Evolutionary conservation across 2,113 vertebrate species (phyloP).

Genomic region (Caranx ignobilis): DNA sequence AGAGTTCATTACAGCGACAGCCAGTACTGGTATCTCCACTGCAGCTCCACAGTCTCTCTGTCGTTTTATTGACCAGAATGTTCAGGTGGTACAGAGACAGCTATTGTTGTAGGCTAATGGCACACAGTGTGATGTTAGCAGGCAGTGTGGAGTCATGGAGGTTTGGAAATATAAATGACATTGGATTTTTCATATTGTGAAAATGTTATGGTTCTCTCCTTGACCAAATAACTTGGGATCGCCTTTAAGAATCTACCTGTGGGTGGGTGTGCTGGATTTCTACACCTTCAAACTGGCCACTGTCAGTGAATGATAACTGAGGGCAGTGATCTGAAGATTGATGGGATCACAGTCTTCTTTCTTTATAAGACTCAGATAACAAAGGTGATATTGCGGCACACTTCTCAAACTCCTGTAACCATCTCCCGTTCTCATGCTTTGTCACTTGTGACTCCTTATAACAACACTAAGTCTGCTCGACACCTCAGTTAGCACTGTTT

Average conservation of each 20-base stretch:
- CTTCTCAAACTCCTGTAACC: background rate
- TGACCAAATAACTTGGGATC: conserved; percentile 49
- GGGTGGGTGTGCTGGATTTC: conserved; percentile 31
- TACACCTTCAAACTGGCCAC: too few relatives aligned
- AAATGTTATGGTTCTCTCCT: conserved; percentile 66
- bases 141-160: conserved; percentile 39
- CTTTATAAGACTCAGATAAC: background rate
- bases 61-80: conserved; percentile 68
- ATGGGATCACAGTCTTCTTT: background rate
- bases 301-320: too few relatives aligned
- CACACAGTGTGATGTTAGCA: conserved; percentile 69
- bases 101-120: conserved; percentile 72
- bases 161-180: conserved; percentile 64
- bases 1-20: conserved; percentile 76
- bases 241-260: conserved; percentile 27
- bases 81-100: conserved; percentile 62
- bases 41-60: conserved; percentile 52
- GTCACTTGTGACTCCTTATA: background rate
- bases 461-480: too few relatives aligned
- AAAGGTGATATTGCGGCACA: background rate
- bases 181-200: conserved; percentile 72
- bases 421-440: too few relatives aligned
- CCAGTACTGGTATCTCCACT: conserved; percentile 64
- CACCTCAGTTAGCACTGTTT: too few relatives aligned
- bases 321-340: too few relatives aligned